A percentile compares a stretch with the other conserved stretches of the same genome.
These are phyloP conservation scores for Ceratina japonica DNA, from an alignment of 1,140 invertebrate species.

Conservation along the genomic window DNA sequence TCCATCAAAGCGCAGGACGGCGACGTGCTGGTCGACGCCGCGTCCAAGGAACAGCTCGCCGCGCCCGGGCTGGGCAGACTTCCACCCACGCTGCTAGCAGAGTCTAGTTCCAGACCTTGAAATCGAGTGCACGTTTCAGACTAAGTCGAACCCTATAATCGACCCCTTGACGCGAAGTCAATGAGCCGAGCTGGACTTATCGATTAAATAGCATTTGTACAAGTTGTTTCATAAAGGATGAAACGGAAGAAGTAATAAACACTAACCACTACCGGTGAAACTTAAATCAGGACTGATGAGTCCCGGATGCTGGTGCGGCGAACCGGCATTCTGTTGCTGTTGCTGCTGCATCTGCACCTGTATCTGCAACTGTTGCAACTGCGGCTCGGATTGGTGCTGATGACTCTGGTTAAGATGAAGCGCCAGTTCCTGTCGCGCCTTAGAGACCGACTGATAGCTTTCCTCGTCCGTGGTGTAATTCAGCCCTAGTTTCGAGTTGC, in stretches of 20 bases:
- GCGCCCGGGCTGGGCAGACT: constrained; percentile 87
- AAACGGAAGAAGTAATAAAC: constrained; percentile 23
- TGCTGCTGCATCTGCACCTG: constrained; percentile 83
- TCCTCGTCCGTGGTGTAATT: constrained; percentile 69
- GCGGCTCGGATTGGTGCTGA: constrained; percentile 75
- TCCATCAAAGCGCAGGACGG: constrained; percentile 80
- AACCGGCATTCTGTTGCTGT: constrained; percentile 58
- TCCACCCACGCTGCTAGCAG: constrained; percentile 85
- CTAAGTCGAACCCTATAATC: neutral
- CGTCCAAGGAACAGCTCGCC: constrained; percentile 85
- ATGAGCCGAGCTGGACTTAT: too few relatives aligned
- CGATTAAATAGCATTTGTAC: neutral
- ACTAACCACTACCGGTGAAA: constrained; percentile 82
- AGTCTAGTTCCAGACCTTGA: constrained; percentile 84
- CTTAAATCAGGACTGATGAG: constrained; percentile 85
- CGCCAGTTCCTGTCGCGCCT: constrained; percentile 77
- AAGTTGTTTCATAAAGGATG: constrained; percentile 13
- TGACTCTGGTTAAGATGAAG: constrained; percentile 77
- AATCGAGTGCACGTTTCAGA: constrained; percentile 8
- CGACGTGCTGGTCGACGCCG: constrained; percentile 80
- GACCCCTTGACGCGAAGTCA: too few relatives aligned
- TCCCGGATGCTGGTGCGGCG: constrained; percentile 77
- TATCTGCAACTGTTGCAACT: constrained; percentile 85
- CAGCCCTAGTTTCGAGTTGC: constrained; percentile 69
- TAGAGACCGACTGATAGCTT: constrained; percentile 74